Base-by-base conservation (phyloP, 2,888 invertebrate genomes). In the Spilarctia lutea region DNA sequence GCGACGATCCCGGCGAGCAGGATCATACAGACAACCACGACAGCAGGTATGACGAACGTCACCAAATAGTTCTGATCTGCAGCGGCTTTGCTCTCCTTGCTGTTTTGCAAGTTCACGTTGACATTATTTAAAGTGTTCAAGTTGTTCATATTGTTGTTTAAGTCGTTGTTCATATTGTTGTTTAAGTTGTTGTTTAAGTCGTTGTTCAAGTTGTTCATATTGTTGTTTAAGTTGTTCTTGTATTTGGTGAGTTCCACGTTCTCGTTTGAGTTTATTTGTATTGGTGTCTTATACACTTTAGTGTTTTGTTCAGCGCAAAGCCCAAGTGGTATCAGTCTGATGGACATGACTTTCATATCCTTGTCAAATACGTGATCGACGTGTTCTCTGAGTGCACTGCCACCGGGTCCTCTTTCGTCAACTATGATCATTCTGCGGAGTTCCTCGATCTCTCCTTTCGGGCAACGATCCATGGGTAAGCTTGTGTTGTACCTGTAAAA, bases 31-130 rank as follows among this genome's bases (percentile, higher is more conserved):
- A 98, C 97, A 76, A 99, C 98, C 48, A 99, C 98, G 24, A 98
- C 97, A 0, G 98, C 98, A 0, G 99, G 99, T 75, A 99, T 97
- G 65, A 99, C 97, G 82, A 98, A 98, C 18, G 99, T 99, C 71
- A 97, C 96, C 82, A 98, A 91, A 85, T 98, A 97, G 27, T 82
- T 87, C 65, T 88, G 90, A 63, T 91, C 91, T 0, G 85, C 88
- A 0, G 88, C 89, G 0, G 88, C 89, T 65, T 87, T 90, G 20
- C 91, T 91, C 0, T 93, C 88, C 75, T 93, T 94, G 39, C 83
- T 88, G 60, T 92, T 92, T 65, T 91, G 91, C 8, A 87, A 78
- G 73, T 60, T 60, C 1, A 56, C n/a, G 52, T 56, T 60, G 16
- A n/a, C n/a, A n/a, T 56, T 45, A 4, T 45, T 45, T 45, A 45